Evolutionary conservation across 2,797 vertebrate genomes (phyloP).

Genomic region (Yasuhikotakia modesta): DNA sequence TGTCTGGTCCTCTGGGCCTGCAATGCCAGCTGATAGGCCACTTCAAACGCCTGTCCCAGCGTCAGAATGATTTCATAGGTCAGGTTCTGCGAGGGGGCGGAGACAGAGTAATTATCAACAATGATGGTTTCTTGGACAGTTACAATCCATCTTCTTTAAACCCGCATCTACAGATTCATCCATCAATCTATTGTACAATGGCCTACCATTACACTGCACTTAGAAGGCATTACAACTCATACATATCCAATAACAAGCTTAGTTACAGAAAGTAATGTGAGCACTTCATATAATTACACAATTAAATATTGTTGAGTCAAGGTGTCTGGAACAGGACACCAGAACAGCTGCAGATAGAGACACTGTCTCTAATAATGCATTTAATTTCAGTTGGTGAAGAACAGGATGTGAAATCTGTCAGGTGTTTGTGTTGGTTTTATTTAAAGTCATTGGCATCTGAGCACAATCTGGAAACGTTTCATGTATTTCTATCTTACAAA

Average conservation of each 20-base stretch:
- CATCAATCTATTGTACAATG: neutral
- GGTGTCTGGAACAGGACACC: neutral
- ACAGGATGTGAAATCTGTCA: neutral
- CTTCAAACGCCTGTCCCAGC: conserved; percentile 95
- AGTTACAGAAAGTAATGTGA: conserved; percentile 14
- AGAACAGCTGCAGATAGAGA: neutral
- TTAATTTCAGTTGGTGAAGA: neutral
- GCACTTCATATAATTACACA: neutral
- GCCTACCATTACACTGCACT: conserved; percentile 10
- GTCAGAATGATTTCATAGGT: conserved; percentile 99
- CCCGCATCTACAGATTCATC: neutral
- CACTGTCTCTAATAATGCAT: neutral
- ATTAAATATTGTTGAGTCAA: neutral
- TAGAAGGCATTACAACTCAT: conserved; percentile 2
- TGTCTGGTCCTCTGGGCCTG: conserved; percentile 91
- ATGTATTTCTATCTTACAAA: too few species aligned
- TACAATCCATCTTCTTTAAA: conserved; percentile 16
- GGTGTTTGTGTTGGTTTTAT: neutral
- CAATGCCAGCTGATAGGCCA: conserved; percentile 97
- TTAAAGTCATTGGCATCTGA: neutral
- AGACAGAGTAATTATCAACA: neutral
- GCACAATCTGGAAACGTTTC: too few species aligned
- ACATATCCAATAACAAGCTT: conserved; percentile 12
- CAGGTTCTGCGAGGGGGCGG: conserved; percentile 82
- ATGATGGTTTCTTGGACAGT: neutral